Evolutionary conservation across 37 sponge, comb jelly and placozoan genomes (phyloP), one percentile per base, ranked within the genome.

Genomic region (Cliona cf. orientalis): DNA sequence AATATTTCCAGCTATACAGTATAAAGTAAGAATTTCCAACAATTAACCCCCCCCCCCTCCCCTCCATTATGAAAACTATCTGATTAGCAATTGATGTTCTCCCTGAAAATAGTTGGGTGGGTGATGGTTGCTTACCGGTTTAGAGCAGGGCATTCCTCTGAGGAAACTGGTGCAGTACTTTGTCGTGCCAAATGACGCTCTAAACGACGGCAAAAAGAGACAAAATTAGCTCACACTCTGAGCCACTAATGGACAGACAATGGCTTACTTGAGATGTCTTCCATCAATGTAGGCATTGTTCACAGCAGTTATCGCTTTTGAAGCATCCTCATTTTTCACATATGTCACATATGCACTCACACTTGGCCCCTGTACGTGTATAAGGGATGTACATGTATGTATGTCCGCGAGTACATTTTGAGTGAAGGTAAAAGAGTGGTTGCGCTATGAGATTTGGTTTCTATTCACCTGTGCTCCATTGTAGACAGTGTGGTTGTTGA

Each of bases 261-360:
- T n/a, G 43, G 57, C 93, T 78, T 49, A 89, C 89, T 88, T 93
- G 39, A 93, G 74, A 37, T 72, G 72, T 40, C 93, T 53, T 61
- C 91, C 94, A 84, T 94, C 91, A 69, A 94, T 83, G 71, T 62
- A 90, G n/a, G 94, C 91, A 79, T 90, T 90, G 75, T 94, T 94
- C 17, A 90, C 91, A 26, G 91, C 84, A 29, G 86, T 72, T 31
- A 94, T 94, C 37, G 94, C 94, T 44, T 83, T 90, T 11, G 70
- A 66, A 42, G 94, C 91, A 36, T 94, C 94, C 42, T 94, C 97
- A 69, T 72, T 66, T 37, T 90, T 46, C 34, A 69, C 53, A 56
- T 91, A 97, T 4, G 97, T 97, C 38, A 94, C 88, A 85, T 97
- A 96, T 33, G 97, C 97, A 76, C 91, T 93, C 3, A 93, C 91